Base-by-base conservation (phyloP, 1,140 invertebrate species). In the Drosophila baimaii region DNA sequence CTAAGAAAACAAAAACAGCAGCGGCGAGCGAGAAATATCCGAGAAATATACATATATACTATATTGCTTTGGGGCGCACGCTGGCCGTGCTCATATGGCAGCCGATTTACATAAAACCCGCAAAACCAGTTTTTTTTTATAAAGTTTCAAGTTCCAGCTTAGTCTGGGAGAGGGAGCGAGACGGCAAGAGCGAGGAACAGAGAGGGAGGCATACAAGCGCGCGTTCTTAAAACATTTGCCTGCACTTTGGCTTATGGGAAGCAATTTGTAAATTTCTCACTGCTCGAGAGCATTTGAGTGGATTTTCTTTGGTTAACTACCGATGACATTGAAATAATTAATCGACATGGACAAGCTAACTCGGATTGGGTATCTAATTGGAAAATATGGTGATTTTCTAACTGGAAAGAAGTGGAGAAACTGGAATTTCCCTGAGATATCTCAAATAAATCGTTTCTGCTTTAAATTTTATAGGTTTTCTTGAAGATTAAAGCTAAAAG, bases 91-190 rank as follows among this genome's bases (percentile, higher is more conserved):
- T 82, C 79, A 78, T 81, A 81, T 82, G 80, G 80, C 80, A 74
- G 57, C 83, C 83, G 74, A 88, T 88, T 88, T 88, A 88, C 84
- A 88, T 88, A 89, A 88, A 88, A 88, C 83, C 74, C 73, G 83
- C 84, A 89, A 83, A 88, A 88, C 83, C 83, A 72, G 83, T 88
- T 88, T 77, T 54, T 64, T 72, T 52, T 41, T 57, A 73, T 64
- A 56, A 55, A 77, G 52, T 77, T 71, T 71, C 74, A 63, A 78
- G 65, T 71, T 77, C 46, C 65, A 78, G 55, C 41, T 29, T 33
- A 44, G 61, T 10, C 6, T 27, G 33, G 58, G 23, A 31, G 55
- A 37, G 44, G 2, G 10, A 46, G 52, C 12, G 58, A 63, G 70
- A 57, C 15, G 21, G 58, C 31, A 25, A 6, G 39, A 23, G 13